phyloP scores from a whole-genome alignment of 2,797 vertebrate species.

The Sebastes aleutianus region DNA sequence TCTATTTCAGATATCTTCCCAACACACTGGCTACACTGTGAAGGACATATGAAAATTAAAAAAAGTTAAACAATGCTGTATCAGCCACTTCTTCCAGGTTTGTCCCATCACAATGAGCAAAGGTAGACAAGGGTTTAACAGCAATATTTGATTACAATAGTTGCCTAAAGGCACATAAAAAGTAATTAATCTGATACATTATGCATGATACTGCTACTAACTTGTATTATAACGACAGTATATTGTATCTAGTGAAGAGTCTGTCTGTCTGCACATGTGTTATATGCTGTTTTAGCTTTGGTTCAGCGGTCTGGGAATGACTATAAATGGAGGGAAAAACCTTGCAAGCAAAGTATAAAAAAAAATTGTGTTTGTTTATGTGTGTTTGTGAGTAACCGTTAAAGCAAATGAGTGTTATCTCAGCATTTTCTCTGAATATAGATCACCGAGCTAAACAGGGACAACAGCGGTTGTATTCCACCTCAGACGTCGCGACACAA shows the following conservation, averaged over 20 bases:
- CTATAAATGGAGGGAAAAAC: constrained; percentile 1
- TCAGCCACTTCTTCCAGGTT: neutral
- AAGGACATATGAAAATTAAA: constrained; percentile 7
- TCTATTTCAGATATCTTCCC: neutral
- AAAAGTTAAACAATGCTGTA: neutral
- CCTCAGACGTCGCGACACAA: constrained; percentile 54
- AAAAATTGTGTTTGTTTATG: neutral
- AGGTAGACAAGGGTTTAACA: neutral
- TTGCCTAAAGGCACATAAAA: neutral
- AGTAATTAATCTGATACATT: neutral
- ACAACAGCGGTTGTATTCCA: constrained; percentile 43
- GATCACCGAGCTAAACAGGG: constrained; percentile 54
- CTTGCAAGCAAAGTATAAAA: constrained; percentile 8
- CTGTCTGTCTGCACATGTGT: neutral
- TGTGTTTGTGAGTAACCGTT: neutral
- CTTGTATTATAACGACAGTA: neutral
- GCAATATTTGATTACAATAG: neutral
- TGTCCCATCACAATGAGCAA: neutral
- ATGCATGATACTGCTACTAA: neutral
- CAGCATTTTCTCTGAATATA: constrained; percentile 53
- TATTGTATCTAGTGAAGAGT: neutral
- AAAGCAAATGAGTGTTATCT: constrained; percentile 32
- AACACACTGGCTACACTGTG: neutral
- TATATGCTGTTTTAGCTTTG: neutral
- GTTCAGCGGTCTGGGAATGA: neutral